A percentile compares a stretch with the other conserved stretches of the same genome.
Conservation (phyloP, 2,797 vertebrate genomes). For the Trachops cirrhosus region DNA sequence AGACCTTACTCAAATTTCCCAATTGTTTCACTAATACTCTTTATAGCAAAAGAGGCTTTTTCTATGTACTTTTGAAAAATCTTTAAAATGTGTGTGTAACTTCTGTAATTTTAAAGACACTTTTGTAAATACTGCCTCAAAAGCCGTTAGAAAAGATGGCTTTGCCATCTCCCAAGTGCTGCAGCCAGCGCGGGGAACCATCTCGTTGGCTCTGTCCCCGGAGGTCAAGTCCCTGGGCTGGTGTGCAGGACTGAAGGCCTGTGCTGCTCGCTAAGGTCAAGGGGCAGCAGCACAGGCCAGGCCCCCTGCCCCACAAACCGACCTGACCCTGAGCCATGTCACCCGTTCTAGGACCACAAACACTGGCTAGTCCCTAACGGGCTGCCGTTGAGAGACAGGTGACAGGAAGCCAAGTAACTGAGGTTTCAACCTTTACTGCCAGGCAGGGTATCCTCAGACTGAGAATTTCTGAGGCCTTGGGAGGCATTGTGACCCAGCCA, state of each 20-base stretch:
- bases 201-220: not conserved
- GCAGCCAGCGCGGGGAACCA: too few relatives aligned
- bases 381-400: not conserved
- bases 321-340: not conserved
- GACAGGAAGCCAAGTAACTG: not conserved
- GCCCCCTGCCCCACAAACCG: not conserved
- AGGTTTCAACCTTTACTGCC: not conserved
- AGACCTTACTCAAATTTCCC: not conserved
- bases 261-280: not conserved
- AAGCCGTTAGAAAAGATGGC: not conserved
- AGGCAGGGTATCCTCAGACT: not conserved
- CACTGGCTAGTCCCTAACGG: not conserved
- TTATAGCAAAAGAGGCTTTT: not conserved
- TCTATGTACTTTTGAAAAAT: not conserved
- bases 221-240: not conserved
- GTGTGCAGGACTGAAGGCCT: not conserved
- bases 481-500: too few relatives aligned
- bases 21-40: not conserved
- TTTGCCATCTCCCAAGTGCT: not conserved
- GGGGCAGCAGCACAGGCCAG: not conserved
- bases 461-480: not conserved
- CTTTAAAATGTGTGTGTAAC: not conserved
- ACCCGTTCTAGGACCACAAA: not conserved
- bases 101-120: not conserved
- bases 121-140: not conserved